These are phyloP conservation scores for human (Homo sapiens) DNA, from an alignment of 2,113 vertebrate genomes.

Conservation along the genomic window GRCh38 chr12:53804501-53805000, in stretches of 20 bases:
- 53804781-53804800: neutral
- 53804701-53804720: neutral
- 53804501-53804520: slow-evolving; percentile 64
- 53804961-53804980: neutral
- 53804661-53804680: neutral
- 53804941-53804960: neutral
- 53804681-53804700: neutral
- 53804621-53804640: slow-evolving; percentile 59
- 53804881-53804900: neutral
- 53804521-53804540: slow-evolving; percentile 75
- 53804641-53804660: slow-evolving; percentile 53
- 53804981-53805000: neutral
- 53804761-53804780: neutral
- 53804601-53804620: slow-evolving; percentile 48
- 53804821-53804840: neutral
- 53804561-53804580: slow-evolving; percentile 56
- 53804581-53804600: slow-evolving; percentile 44
- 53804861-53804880: neutral
- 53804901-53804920: neutral
- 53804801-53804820: neutral
- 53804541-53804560: slow-evolving; percentile 71
- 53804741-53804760: neutral
- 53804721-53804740: neutral
- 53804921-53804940: neutral
- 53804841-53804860: neutral